Evolutionary conservation across 2,113 vertebrate species (phyloP), one percentile per base, ranked within the genome.

Genomic region (Silurus meridionalis): DNA sequence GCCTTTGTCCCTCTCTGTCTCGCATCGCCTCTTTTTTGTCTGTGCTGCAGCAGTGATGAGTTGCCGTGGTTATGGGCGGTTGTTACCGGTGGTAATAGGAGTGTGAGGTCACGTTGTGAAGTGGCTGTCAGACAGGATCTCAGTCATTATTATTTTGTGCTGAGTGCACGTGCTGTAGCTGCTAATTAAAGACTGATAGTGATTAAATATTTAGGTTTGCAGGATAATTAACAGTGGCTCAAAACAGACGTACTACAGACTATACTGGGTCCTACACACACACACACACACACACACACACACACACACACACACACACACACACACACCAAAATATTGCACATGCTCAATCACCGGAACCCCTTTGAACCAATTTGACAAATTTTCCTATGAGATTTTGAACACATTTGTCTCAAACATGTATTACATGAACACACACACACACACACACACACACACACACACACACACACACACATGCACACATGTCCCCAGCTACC

Each of bases 151-250:
- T 89, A 85, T 89, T 82, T 87, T 83, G 80, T 55, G 55, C 79
- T 79, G 64, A 85, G 60, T 58, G 37, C 83, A 87, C 50, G 79
- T 89, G 83, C 84, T 87, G 86, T 89, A 83, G 83, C 83, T 85
- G 71, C 86, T 85, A 89, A 89, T 89, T 87, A 87, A 87, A 87
- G 86, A 80, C 86, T 72, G 64, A 83, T 89, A 50, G 37, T 46
- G 72, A 87, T 89, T 85, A 89, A 89, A 89, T 87, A 89, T 89
- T 89, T 74, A 89, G 71, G 75, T 75, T 37, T 81, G 50, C 50
- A 80, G 15, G 82, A 84, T 88, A 88, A 88, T 80, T 86, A 86
- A 77, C 67, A 82, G 63, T 37, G 71, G 11, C 80, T 83, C 75
- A 83, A 88, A 77, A 81, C 71, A 84, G 82, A 6, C 46, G 50